Evolutionary conservation across 2,888 invertebrate genomes (phyloP).

Genomic region (Melanostoma mellinum): DNA sequence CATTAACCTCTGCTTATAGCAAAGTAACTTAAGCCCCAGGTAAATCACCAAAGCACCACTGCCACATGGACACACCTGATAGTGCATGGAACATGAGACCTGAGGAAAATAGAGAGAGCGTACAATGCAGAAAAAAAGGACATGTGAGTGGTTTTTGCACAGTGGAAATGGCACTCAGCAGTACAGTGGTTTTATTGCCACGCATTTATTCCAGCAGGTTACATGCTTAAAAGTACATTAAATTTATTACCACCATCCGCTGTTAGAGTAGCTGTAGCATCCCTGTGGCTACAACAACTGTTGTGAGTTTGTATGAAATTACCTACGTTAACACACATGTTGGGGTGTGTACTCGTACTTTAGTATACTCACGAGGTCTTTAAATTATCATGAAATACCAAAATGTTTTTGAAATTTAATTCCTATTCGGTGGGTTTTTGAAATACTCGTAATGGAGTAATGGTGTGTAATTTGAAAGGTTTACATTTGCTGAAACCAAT

Average conservation of each 20-base stretch:
- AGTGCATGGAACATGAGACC: no score
- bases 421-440: constrained; percentile 4
- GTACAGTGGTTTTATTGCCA: constrained; percentile 45
- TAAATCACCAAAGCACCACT: not conserved
- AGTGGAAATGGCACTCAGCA: not conserved
- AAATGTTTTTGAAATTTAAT: constrained; percentile 21
- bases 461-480: no score
- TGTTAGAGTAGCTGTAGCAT: not conserved
- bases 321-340: not conserved
- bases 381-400: constrained; percentile 8
- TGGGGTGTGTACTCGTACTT: no score
- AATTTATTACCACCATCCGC: constrained; percentile 32
- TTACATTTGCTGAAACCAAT: no score
- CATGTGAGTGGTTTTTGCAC: constrained; percentile 4
- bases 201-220: constrained; percentile 45
- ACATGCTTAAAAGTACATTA: constrained; percentile 47
- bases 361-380: not conserved
- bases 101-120: no score
- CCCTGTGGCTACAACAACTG: not conserved
- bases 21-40: not conserved
- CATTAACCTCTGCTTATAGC: constrained; percentile 26
- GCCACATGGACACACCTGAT: constrained; percentile 10
- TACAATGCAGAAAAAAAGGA: not conserved
- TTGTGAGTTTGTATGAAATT: constrained; percentile 20
- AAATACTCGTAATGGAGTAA: no score